Conservation (phyloP, 2,113 vertebrate genomes). For the Pterophyllum scalare region DNA sequence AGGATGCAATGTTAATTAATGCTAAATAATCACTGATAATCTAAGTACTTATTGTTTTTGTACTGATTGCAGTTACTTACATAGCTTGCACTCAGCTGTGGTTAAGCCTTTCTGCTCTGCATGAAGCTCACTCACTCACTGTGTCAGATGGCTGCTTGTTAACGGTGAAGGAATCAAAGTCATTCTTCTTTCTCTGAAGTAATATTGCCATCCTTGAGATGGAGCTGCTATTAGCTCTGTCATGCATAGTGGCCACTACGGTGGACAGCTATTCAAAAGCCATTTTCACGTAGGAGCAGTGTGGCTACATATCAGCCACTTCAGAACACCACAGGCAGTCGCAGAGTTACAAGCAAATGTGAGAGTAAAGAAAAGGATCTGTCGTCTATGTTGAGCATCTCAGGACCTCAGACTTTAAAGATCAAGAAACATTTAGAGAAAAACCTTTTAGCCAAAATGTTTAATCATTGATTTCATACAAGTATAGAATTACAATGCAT, state of each 20-base stretch:
- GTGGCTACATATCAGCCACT: neutral
- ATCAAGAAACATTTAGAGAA: too few species aligned
- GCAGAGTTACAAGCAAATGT: neutral
- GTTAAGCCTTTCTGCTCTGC: neutral
- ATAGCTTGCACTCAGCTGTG: neutral
- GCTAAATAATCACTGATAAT: neutral
- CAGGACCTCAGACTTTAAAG: neutral
- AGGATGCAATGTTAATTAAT: neutral
- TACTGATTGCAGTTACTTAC: neutral
- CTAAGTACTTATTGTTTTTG: neutral
- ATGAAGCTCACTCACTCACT: too few species aligned
- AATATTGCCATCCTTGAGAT: neutral
- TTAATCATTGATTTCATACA: neutral
- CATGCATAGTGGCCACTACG: neutral
- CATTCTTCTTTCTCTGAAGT: neutral
- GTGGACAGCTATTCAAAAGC: neutral
- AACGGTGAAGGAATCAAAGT: neutral
- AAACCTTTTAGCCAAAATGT: too few species aligned
- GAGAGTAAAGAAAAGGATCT: neutral
- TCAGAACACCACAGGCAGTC: neutral
- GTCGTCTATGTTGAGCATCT: neutral
- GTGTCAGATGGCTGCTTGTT: too few species aligned
- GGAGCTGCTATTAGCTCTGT: neutral
- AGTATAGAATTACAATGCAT: neutral
- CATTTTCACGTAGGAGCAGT: neutral